Base-by-base conservation (phyloP, 2,113 vertebrate species). In the Microcebus lehilahytsara region DNA sequence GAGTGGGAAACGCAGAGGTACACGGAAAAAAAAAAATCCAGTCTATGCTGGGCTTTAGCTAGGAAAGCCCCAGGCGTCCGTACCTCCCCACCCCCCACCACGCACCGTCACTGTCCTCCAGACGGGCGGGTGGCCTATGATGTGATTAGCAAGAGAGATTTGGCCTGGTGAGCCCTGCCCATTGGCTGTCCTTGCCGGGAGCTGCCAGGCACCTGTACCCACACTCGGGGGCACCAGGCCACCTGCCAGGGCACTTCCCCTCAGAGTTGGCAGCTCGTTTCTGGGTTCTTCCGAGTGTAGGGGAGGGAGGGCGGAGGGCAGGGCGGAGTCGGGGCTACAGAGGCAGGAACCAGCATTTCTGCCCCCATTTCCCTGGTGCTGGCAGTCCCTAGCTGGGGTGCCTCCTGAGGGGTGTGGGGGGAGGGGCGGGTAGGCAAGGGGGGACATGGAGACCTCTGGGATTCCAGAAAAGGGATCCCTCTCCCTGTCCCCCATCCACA, bases 61-160 rank as follows among this genome's bases (percentile, higher is more conserved):
- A 92, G 92, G 62, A 96, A 86, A 96, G 85, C 72, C 94, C 95
- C 86, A 23, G 87, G 78, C 16, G 0, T 51, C 91, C 6, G 30
- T 23, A 60, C 74, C 87, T 74, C 85, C 66, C 49, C 66, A 56
- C 62, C 23, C 66, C 69, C 20, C 22, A 20, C 49, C 75, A 75
- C 14, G 12, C 40, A 74, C 71, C 2, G 10, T 30, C 34, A 2
- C 88, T 67, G 53, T 89, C 62, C 84, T 93, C 86, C 87, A 94
- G 89, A 88, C 85, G 60, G 91, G 84, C 34, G 66, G 60, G 58
- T 58, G 58, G 60, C 74, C 49, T 30, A 16, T 7, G 30, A 67
- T 74, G 95, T 92, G 89, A 80, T 64, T 89, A n/a, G 86, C 91
- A 83, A 94, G 79, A 19, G 51, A 88, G 83, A 86, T 72, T 16